Evolutionary conservation across 2,888 invertebrate genomes (phyloP), one percentile per base, ranked within the genome.

Genomic region (Lochmaea crataegi): DNA sequence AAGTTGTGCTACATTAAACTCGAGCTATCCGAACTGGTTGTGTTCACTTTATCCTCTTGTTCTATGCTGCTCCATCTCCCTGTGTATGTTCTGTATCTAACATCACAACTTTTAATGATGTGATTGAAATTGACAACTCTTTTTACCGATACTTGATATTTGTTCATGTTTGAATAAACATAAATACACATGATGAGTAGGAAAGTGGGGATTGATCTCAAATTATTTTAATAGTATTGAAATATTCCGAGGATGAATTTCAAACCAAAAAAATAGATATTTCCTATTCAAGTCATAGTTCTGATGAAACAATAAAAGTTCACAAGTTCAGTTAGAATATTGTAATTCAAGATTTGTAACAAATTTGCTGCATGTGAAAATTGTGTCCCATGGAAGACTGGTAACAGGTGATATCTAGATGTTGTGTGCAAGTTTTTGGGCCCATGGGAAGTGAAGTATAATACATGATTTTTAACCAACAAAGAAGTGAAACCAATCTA

Each of bases 31-130:
- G 5, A 32, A 5, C 32, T 38, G 7, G 32, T 38, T 38, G 32
- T 38, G 32, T 7, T 38, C 32, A 38, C 32, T 38, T 38, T 38
- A n/a, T n/a, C n/a, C n/a, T n/a, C n/a, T 6, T 38, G 1, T 53
- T 53, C 16, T 16, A 53, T 53, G 53, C 10, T 53, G 53, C 10
- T 53, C 53, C 16, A 10, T 53, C 16, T 53, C 53, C 53, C 53
- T 53, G 53, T 53, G 53, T 53, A 53, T 53, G 53, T 53, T 53
- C n/a, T 48, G 14, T n/a, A n/a, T 48, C 18, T 16, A 16, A 53
- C 53, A 16, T 53, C 16, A 53, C 53, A 53, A 45, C 12, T 12
- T 45, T 45, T 5, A 45, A 53, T 16, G 9, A 16, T 6, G n/a
- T 16, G 4, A 9, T 16, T 53, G 10, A 53, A 53, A 5, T n/a